Conservation (phyloP, 2,113 vertebrate species). For the Fregata magnificens region DNA sequence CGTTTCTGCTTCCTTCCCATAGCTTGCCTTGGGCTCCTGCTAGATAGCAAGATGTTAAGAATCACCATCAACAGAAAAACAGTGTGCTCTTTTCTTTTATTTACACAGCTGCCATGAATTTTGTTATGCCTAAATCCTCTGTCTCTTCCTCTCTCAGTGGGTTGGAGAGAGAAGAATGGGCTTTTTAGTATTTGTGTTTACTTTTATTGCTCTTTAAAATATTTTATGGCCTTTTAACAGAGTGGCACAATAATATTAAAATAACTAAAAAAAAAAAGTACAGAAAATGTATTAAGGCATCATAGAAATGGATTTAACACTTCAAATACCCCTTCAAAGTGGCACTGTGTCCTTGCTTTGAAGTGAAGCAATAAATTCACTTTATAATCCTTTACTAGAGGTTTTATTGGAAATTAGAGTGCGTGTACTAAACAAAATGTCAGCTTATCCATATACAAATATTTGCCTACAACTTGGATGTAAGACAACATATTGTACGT, state of each 20-base stretch:
- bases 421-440: slow-evolving; percentile 10
- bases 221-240: slow-evolving; percentile 69
- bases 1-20: slow-evolving; percentile 18
- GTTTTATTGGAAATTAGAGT: slow-evolving; percentile 21
- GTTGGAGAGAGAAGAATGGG: slow-evolving; percentile 55
- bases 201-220: slow-evolving; percentile 72
- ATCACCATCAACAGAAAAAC: not conserved
- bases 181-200: slow-evolving; percentile 67
- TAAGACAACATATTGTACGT: not conserved
- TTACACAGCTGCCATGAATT: slow-evolving; percentile 75
- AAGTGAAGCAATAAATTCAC: slow-evolving; percentile 25
- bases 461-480: not conserved
- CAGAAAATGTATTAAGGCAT: slow-evolving; percentile 27
- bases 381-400: slow-evolving; percentile 18
- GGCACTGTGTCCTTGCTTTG: slow-evolving; percentile 36
- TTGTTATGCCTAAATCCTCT: slow-evolving; percentile 60
- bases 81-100: slow-evolving; percentile 50
- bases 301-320: slow-evolving; percentile 7
- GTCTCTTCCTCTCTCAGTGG: slow-evolving; percentile 61
- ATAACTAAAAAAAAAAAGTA: not conserved
- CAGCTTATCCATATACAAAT: slow-evolving; percentile 19
- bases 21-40: slow-evolving; percentile 53
- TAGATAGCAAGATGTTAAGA: slow-evolving; percentile 54
- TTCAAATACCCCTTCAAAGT: slow-evolving; percentile 49
- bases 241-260: slow-evolving; percentile 55